phyloP scores from a whole-genome alignment of 1,140 invertebrate genomes.

The Hetaerina americana region DNA sequence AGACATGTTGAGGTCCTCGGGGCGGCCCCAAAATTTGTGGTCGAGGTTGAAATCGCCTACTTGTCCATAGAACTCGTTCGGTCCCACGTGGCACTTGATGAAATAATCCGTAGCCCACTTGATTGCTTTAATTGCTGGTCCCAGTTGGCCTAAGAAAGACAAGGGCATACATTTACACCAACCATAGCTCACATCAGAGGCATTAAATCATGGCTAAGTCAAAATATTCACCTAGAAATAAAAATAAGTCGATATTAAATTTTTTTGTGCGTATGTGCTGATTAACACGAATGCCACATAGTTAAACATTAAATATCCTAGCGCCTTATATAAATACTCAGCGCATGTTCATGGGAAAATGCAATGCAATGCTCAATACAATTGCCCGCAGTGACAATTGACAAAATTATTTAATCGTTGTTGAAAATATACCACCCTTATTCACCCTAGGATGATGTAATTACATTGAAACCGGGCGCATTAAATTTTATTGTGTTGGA shows the following conservation, averaged over 20 bases:
- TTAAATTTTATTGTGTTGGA: too few species aligned
- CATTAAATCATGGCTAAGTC: background rate
- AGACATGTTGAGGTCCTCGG: constrained; percentile 44
- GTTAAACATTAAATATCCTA: too few species aligned
- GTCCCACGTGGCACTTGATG: constrained; percentile 41
- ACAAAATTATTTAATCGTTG: too few species aligned
- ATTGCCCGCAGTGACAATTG: too few species aligned
- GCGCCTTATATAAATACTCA: too few species aligned
- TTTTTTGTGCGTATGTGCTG: background rate
- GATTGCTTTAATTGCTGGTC: constrained; percentile 33
- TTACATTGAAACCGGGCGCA: too few species aligned
- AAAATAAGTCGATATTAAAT: background rate
- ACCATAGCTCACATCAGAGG: background rate
- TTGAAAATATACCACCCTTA: too few species aligned
- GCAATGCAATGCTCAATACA: too few species aligned
- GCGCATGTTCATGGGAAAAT: too few species aligned
- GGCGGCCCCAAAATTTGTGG: constrained; percentile 42
- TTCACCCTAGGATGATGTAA: too few species aligned
- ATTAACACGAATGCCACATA: too few species aligned
- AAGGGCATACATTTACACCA: background rate
- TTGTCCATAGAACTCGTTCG: constrained; percentile 42
- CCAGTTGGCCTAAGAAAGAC: constrained; percentile 24
- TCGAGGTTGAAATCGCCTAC: constrained; percentile 40
- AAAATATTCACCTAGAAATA: too few species aligned
- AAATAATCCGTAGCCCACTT: constrained; percentile 50